phyloP scores from a whole-genome alignment of 2,113 vertebrate species.

The Cyphomyrus plagiostoma region DNA sequence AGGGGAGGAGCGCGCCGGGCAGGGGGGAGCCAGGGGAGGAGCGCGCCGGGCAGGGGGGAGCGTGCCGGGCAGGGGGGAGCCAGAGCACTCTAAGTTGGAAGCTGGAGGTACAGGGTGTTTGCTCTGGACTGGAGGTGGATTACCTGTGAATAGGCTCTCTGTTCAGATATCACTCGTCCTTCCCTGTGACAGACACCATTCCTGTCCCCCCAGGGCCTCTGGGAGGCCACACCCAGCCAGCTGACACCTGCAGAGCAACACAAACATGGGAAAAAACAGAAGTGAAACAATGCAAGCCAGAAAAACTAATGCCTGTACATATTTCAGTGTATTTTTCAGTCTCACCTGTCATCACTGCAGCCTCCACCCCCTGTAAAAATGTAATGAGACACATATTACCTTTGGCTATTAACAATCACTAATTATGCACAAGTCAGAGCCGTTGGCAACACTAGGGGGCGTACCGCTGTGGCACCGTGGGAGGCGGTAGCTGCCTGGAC shows the following conservation, averaged over 20 bases:
- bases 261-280: conserved; percentile 28
- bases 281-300: neutral
- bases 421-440: neutral
- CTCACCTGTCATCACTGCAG: conserved; percentile 75
- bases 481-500: conserved; percentile 57
- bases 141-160: conserved; percentile 79
- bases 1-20: too few species aligned
- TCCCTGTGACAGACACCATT: conserved; percentile 67
- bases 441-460: conserved; percentile 22
- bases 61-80: too few species aligned
- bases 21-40: too few species aligned
- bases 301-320: neutral
- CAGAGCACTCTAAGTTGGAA: neutral
- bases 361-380: conserved; percentile 69
- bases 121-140: neutral
- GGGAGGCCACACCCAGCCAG: conserved; percentile 77
- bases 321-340: neutral
- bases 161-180: conserved; percentile 70
- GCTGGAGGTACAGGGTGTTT: neutral
- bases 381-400: neutral
- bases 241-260: conserved; percentile 53
- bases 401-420: neutral
- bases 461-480: conserved; percentile 41
- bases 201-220: conserved; percentile 81
- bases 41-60: too few species aligned